Percentiles rank a stretch among this genome's conserved stretches.
Evolutionary conservation across 2,888 invertebrate genomes (phyloP).

Genomic region (Acleris laterana): DNA sequence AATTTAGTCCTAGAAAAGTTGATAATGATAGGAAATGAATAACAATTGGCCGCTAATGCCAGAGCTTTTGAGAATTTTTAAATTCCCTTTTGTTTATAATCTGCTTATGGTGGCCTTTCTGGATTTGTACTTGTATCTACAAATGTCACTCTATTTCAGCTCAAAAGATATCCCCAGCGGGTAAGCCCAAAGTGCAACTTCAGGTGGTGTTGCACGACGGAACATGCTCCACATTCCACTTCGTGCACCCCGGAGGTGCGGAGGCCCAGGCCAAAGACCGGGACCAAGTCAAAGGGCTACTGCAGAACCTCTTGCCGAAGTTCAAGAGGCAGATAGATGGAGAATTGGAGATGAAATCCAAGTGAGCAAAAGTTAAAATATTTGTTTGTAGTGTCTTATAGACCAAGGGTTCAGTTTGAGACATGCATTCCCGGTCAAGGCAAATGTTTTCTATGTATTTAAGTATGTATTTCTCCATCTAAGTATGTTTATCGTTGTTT

Average conservation of each 20-base stretch:
- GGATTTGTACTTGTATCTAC: not conserved
- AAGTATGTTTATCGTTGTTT: no score
- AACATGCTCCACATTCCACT: constrained; percentile 98
- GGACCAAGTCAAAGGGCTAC: constrained; percentile 95
- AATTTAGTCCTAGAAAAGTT: no score
- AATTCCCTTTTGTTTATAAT: no score
- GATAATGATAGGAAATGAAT: no score
- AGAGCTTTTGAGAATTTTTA: no score
- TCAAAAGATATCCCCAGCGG: constrained; percentile 98
- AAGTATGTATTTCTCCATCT: no score
- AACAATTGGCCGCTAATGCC: no score
- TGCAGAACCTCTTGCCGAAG: constrained; percentile 96
- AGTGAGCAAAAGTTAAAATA: constrained; percentile 60
- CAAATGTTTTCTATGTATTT: no score
- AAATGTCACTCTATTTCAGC: constrained; percentile 76
- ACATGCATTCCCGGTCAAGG: no score
- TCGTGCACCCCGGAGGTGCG: constrained; percentile 93
- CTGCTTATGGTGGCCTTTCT: no score
- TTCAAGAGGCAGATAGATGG: constrained; percentile 96
- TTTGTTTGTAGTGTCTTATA: no score
- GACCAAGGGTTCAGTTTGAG: no score
- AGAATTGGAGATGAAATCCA: constrained; percentile 95
- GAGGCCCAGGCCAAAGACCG: constrained; percentile 94
- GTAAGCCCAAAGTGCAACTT: constrained; percentile 98
- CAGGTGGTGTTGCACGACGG: constrained; percentile 98